Evolutionary conservation across 2,113 vertebrate species (phyloP), one percentile per base, ranked within the genome.

Genomic region (Xiphorhynchus elegans): DNA sequence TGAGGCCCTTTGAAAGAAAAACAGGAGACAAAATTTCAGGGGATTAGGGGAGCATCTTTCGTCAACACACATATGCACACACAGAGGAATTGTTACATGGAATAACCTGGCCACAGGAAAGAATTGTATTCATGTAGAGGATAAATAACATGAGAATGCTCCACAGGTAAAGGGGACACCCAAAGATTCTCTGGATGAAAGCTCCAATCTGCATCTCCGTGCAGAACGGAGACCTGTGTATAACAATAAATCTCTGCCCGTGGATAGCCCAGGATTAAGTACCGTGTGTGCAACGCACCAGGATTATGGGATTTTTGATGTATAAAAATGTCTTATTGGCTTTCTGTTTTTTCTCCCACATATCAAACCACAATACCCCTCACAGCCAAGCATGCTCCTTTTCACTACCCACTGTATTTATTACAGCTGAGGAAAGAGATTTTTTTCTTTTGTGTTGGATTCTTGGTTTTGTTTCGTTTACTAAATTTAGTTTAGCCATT

Each of bases 401-500:
- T 82, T 85, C 84, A 26, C 79, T 87, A 16, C 89, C 46, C 8
- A 0, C 66, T 79, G 10, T 66, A 91, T 93, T 95, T 93, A 90
- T 93, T 92, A 44, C 42, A 81, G 75, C 80, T 63, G 68, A 35
- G 64, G 78, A 94, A 89, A 74, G 74, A 84, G 59, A 39, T 62
- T 64, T 84, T 87, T 91, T 70, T 50, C 4, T 44, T 49, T 35
- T 66, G 53, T 49, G 7, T 44, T 39, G 17, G 26, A 4, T 39
- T 62, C 63, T 25, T 35, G 0, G 6, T 11, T 24, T 60, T 49
- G 50, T 50, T 67, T 35, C 50, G 31, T 91, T 89, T 87, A 46
- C 63, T 96, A 90, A 87, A 94, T 97, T 96, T 80, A 87, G 50
- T 97, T 96, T 77, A 84, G 53, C 78, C 74, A 39, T 96, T 95